Evolutionary conservation across 2,113 vertebrate species (phyloP).

Genomic region (Malurus cyaneus): DNA sequence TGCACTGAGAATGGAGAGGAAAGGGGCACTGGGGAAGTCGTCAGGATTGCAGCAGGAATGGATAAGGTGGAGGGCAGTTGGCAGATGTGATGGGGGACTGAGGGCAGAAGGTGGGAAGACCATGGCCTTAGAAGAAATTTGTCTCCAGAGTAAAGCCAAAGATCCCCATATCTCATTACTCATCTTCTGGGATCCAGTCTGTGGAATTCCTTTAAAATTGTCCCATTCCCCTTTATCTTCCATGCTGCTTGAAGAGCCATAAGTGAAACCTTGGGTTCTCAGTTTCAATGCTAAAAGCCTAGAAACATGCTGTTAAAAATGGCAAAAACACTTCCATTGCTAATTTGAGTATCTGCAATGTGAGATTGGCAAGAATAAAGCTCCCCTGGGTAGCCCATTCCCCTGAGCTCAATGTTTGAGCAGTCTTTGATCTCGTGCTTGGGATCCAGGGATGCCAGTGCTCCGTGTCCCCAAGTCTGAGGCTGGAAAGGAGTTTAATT

Average conservation of each 20-base stretch:
- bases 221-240: neutral
- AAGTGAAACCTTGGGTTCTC: neutral
- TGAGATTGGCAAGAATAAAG: neutral
- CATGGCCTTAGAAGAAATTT: neutral
- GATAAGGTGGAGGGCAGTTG: neutral
- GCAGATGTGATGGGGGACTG: neutral
- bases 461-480: neutral
- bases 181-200: neutral
- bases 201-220: neutral
- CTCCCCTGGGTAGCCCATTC: neutral
- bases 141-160: neutral
- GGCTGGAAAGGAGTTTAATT: neutral
- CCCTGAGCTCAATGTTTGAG: neutral
- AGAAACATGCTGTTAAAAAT: neutral
- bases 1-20: neutral
- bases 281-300: neutral
- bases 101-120: neutral
- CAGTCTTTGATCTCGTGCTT: neutral
- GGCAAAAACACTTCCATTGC: neutral
- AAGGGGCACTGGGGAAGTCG: neutral
- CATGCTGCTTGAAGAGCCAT: neutral
- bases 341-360: neutral
- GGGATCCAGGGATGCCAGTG: neutral
- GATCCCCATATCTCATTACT: neutral
- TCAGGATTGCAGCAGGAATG: neutral